Evolutionary conservation across 2,797 vertebrate genomes (phyloP).

Genomic region (Acanthurus tractus): DNA sequence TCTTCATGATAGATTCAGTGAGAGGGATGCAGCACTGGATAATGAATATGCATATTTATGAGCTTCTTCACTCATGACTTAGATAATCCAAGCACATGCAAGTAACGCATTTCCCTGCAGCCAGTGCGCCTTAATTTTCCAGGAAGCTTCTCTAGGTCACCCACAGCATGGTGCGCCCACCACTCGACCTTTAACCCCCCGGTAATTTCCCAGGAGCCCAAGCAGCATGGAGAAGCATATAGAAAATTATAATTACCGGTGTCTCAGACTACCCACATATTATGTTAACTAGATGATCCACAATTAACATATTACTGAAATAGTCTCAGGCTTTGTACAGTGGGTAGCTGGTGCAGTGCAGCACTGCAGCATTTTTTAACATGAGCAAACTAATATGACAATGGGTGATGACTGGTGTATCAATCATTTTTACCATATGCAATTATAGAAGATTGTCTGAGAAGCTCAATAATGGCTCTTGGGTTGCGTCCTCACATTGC

Average conservation of each 20-base stretch:
- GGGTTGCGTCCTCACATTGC: background rate
- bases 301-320: conserved; percentile 74
- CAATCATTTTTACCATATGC: conserved; percentile 5
- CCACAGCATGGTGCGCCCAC: conserved; percentile 59
- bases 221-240: conserved; percentile 55
- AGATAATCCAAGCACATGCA: conserved; percentile 73
- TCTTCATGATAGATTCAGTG: conserved; percentile 77
- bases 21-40: conserved; percentile 67
- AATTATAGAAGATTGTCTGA: background rate
- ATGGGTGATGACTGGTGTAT: background rate
- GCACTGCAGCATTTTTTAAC: conserved; percentile 38
- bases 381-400: conserved; percentile 24
- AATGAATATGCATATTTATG: conserved; percentile 80
- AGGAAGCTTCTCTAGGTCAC: conserved; percentile 68
- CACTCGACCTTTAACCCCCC: conserved; percentile 69
- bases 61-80: conserved; percentile 68
- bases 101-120: conserved; percentile 54
- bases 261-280: conserved; percentile 76
- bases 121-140: conserved; percentile 58
- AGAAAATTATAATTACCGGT: conserved; percentile 73
- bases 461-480: background rate
- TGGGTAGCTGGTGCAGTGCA: conserved; percentile 56
- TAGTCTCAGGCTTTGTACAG: conserved; percentile 39
- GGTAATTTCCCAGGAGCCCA: conserved; percentile 75
- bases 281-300: conserved; percentile 74